These are phyloP conservation scores for Cephus rjabovi DNA, from an alignment of 2,888 invertebrate genomes.

Conservation along the genomic window DNA sequence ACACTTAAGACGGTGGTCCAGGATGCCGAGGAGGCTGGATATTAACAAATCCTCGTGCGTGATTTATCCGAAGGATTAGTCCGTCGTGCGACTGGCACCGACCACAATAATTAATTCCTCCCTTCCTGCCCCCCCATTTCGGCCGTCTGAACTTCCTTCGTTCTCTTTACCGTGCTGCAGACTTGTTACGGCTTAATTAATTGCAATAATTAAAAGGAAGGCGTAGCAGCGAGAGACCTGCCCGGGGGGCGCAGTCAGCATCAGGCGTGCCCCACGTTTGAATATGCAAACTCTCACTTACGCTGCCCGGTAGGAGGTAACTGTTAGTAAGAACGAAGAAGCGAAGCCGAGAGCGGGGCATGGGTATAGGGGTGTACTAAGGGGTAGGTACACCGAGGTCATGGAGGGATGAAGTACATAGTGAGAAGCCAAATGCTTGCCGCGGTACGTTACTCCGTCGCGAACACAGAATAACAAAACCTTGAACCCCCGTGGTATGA, in stretches of 20 bases:
- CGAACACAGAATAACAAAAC: constrained; percentile 36
- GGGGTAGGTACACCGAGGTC: not conserved
- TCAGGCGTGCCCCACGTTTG: constrained; percentile 45
- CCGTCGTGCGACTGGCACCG: constrained; percentile 10
- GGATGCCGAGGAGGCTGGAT: constrained; percentile 10
- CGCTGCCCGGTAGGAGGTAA: not conserved
- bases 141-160: constrained; percentile 15
- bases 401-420: not conserved
- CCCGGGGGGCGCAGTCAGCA: constrained; percentile 37
- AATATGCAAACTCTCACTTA: constrained; percentile 52
- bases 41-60: constrained; percentile 37
- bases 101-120: constrained; percentile 40
- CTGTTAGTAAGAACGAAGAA: not conserved
- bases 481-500: constrained; percentile 8
- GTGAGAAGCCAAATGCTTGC: not conserved
- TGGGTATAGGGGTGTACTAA: not conserved
- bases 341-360: not conserved
- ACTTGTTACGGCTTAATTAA: constrained; percentile 61
- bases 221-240: constrained; percentile 37
- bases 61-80: constrained; percentile 25
- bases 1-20: not conserved
- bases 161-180: constrained; percentile 30
- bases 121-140: constrained; percentile 18
- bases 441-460: constrained; percentile 32
- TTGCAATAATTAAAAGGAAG: constrained; percentile 63